A percentile compares a stretch with the other conserved stretches of the same genome.
Conservation (phyloP, 1,140 invertebrate species). For the Hylaeus anthracinus region DNA sequence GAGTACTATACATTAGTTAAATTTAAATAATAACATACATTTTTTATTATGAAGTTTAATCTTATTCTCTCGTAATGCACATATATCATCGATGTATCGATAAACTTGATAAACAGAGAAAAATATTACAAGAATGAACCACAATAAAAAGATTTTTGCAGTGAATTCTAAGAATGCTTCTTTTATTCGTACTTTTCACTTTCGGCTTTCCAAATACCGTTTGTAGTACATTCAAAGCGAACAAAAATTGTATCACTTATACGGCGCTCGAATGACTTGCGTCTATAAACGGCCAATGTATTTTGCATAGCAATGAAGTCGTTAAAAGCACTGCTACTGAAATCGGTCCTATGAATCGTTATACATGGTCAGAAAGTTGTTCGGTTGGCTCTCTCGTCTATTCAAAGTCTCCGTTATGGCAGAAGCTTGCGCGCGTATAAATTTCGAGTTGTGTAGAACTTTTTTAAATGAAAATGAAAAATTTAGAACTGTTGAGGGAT, state of each 20-base stretch:
- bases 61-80: too few species aligned
- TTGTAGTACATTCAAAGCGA: not conserved
- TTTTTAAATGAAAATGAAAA: too few species aligned
- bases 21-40: not conserved
- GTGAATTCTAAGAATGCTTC: not conserved
- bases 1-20: not conserved
- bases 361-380: not conserved
- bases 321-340: conserved; percentile 53
- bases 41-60: too few species aligned
- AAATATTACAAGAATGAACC: not conserved
- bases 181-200: not conserved
- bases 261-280: conserved; percentile 66
- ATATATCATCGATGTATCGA: not conserved
- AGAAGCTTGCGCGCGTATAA: too few species aligned
- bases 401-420: not conserved
- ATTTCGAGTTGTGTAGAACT: too few species aligned
- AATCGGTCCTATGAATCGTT: not conserved
- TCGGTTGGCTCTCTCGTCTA: not conserved
- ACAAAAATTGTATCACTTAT: conserved; percentile 11
- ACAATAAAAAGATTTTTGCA: too few species aligned
- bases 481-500: too few species aligned
- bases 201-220: not conserved
- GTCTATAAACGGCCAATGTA: conserved; percentile 43
- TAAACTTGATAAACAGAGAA: not conserved
- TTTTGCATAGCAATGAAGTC: conserved; percentile 70